Evolutionary conservation across 2,797 vertebrate genomes (phyloP).

Genomic region (Paguma larvata): DNA sequence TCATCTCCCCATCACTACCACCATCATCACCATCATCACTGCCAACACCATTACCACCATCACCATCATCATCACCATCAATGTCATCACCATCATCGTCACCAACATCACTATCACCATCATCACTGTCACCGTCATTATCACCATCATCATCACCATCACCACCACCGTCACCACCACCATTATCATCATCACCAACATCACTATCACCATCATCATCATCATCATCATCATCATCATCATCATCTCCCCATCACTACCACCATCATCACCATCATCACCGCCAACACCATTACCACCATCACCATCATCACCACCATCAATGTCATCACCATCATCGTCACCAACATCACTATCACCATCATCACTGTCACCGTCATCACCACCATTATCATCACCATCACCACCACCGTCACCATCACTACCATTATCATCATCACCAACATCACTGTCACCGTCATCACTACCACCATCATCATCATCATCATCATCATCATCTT

Average conservation of each 20-base stretch:
- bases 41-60: no score
- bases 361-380: rapidly evolving
- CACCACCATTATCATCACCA: rapidly evolving
- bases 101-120: rapidly evolving
- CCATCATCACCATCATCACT: no score
- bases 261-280: no score
- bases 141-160: rapidly evolving
- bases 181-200: no score
- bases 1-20: no score
- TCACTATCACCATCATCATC: no score
- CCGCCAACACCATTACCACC: no score
- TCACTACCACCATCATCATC: background rate
- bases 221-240: no score
- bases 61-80: no score
- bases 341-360: rapidly evolving
- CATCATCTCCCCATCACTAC: no score
- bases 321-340: rapidly evolving
- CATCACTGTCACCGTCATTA: rapidly evolving
- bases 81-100: rapidly evolving
- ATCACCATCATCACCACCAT: rapidly evolving
- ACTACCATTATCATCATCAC: rapidly evolving
- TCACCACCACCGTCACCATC: rapidly evolving
- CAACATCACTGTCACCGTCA: background rate
- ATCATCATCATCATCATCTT: rapidly evolving
- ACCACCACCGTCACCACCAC: rapidly evolving